Conservation (phyloP, 2,888 invertebrate genomes). For the Leucania comma region DNA sequence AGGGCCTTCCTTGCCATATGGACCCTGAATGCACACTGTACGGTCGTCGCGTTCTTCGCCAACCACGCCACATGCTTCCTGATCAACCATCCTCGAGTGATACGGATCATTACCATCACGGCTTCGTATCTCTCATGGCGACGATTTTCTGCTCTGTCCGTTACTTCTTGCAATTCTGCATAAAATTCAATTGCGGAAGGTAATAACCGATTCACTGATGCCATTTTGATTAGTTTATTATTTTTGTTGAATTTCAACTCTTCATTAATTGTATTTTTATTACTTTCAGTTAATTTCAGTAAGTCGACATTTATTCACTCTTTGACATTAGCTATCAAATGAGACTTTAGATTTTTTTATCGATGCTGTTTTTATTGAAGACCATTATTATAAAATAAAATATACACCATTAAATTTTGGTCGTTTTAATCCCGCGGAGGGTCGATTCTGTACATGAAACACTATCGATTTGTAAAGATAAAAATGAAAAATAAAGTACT, state of each 20-base stretch:
- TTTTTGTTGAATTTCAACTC: no score
- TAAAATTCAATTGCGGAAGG: conserved; percentile 76
- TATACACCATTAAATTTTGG: no score
- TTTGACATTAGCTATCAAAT: conserved; percentile 40
- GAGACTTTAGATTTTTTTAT: background rate
- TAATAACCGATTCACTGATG: conserved; percentile 76
- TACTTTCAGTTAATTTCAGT: background rate
- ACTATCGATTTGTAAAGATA: no score
- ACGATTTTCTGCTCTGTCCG: conserved; percentile 75
- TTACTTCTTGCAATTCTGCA: conserved; percentile 75
- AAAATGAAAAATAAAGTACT: no score
- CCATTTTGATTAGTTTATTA: conserved; percentile 72
- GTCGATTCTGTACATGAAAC: no score
- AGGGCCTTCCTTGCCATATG: conserved; percentile 79
- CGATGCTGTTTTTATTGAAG: background rate
- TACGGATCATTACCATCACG: conserved; percentile 78
- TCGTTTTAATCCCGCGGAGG: no score
- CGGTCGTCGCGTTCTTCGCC: conserved; percentile 79
- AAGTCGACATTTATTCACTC: no score
- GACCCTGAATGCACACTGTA: conserved; percentile 84
- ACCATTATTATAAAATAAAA: no score
- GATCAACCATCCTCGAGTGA: conserved; percentile 80
- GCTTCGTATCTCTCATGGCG: conserved; percentile 78
- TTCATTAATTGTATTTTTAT: no score
- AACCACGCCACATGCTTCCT: conserved; percentile 83